A percentile compares a stretch with the other conserved stretches of the same genome.
These are phyloP conservation scores for Phaenicophaeus curvirostris DNA, from an alignment of 2,797 vertebrate species.

Conservation along the genomic window DNA sequence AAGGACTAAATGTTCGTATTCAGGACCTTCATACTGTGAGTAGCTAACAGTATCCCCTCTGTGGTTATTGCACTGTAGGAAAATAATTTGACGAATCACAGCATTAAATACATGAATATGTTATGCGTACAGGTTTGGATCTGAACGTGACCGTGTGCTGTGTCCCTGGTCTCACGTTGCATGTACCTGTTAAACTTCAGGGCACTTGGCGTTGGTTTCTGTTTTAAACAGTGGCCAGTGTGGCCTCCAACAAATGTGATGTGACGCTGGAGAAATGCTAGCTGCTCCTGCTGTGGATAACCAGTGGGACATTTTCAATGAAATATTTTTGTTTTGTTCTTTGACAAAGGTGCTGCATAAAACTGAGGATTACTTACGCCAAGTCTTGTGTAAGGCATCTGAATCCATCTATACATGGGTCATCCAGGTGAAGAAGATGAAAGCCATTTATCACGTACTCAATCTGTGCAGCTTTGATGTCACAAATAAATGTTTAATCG, in stretches of 20 bases:
- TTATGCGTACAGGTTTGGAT: neutral
- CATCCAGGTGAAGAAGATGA: conserved; percentile 96
- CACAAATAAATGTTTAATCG: conserved; percentile 97
- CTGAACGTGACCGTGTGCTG: fast-evolving
- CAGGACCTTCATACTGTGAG: conserved; percentile 92
- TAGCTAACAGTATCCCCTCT: neutral
- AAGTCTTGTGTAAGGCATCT: conserved; percentile 92
- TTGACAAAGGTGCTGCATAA: conserved; percentile 89
- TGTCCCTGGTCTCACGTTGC: fast-evolving
- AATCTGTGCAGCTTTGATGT: conserved; percentile 98
- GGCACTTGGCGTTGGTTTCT: neutral
- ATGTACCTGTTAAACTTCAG: neutral
- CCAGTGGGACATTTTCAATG: neutral
- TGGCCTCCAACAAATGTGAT: neutral
- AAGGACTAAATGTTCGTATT: conserved; percentile 89
- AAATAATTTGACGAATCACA: neutral
- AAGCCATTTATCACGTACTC: conserved; percentile 95
- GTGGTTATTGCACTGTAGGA: neutral
- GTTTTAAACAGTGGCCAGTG: neutral
- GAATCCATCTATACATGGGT: conserved; percentile 90
- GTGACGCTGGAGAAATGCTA: fast-evolving
- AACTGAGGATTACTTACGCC: conserved; percentile 93
- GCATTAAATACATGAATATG: neutral
- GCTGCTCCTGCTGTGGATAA: neutral
- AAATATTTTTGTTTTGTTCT: neutral